Conservation (phyloP, 2,113 vertebrate species). For the Sylvia atricapilla region DNA sequence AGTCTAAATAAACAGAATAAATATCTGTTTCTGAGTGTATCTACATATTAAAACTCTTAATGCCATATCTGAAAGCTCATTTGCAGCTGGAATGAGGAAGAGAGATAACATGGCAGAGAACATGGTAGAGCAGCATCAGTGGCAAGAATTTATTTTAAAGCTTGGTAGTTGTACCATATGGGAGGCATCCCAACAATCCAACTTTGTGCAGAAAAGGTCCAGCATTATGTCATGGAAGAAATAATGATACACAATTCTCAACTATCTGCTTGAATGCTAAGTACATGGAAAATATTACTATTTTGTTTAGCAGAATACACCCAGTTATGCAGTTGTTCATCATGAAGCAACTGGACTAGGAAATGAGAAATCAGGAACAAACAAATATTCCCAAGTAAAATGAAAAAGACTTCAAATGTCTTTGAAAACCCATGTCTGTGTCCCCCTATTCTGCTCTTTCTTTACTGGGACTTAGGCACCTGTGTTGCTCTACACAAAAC, state of each 20-base stretch:
- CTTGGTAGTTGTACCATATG: not conserved
- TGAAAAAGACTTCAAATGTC: not conserved
- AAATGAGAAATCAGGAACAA: not conserved
- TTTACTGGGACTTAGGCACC: not conserved
- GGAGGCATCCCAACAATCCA: not conserved
- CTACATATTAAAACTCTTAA: not conserved
- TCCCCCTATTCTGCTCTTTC: not conserved
- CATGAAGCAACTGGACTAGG: not conserved
- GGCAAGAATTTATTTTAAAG: not conserved
- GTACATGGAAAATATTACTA: not conserved
- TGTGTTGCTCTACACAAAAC: not conserved
- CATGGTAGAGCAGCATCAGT: not conserved
- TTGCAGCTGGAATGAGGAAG: not conserved
- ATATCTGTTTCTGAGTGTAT: not conserved
- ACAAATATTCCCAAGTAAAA: not conserved
- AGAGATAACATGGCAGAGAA: not conserved
- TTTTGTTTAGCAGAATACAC: not conserved
- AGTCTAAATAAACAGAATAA: not conserved
- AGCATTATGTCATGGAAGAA: not conserved
- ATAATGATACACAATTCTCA: not conserved
- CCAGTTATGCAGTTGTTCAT: not conserved
- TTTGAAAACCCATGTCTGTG: not conserved
- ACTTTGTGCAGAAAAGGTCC: not conserved
- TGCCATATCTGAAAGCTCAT: accelerated
- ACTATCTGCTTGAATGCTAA: not conserved